Percentiles rank a stretch among this genome's conserved stretches.
Evolutionary conservation across 1,140 invertebrate species (phyloP).

Genomic region (Harpegnathos saltator): DNA sequence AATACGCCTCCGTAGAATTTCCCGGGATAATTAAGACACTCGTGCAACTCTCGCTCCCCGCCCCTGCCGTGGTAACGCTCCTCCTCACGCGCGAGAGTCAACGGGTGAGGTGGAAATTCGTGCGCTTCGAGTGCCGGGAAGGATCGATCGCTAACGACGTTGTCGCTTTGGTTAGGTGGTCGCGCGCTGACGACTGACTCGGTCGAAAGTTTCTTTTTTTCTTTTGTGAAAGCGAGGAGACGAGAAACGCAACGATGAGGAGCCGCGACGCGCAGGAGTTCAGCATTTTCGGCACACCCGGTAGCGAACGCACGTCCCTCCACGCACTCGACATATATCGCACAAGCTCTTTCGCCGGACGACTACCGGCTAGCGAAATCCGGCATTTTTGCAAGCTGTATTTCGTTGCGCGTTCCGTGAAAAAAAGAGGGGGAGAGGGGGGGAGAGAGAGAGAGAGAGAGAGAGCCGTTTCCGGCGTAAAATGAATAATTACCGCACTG

Average conservation of each 20-base stretch:
- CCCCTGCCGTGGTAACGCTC: not conserved
- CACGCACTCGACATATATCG: conserved; percentile 27
- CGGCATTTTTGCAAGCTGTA: conserved; percentile 31
- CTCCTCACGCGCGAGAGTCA: not conserved
- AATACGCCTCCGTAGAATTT: conserved; percentile 30
- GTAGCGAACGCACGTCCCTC: conserved; percentile 19
- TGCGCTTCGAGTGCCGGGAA: not conserved
- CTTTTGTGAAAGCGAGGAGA: too few species aligned
- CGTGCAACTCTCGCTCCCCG: not conserved
- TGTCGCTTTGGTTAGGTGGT: too few species aligned
- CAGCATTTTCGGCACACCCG: conserved; percentile 20
- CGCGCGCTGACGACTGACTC: too few species aligned
- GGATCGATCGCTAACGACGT: too few species aligned
- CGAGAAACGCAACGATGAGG: too few species aligned
- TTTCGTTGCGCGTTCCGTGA: not conserved
- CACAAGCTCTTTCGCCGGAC: conserved; percentile 25
- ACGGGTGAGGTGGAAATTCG: not conserved
- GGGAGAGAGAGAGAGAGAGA: too few species aligned
- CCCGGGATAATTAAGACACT: conserved; percentile 50
- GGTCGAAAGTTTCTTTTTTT: too few species aligned
- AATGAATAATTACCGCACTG: conserved; percentile 52
- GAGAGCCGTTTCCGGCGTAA: conserved; percentile 1
- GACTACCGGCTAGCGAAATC: conserved; percentile 26
- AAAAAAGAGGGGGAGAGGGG: too few species aligned
- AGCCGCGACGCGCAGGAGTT: too few species aligned